These are phyloP conservation scores for Heptranchias perlo DNA, from an alignment of 2,113 vertebrate genomes.

Conservation along the genomic window DNA sequence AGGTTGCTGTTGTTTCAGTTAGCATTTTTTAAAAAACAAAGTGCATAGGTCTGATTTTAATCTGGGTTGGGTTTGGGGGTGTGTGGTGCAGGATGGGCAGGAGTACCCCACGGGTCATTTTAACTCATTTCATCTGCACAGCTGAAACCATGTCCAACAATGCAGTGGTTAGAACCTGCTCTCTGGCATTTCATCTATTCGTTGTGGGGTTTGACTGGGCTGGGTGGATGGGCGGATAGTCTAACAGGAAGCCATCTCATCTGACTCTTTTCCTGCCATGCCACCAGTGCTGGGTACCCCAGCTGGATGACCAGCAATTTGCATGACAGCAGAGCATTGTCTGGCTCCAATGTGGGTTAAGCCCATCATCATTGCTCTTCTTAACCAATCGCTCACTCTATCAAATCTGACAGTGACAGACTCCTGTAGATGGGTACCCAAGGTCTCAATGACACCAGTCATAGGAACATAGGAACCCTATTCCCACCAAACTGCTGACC, in stretches of 20 bases:
- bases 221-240: background rate
- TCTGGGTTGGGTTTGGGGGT: background rate
- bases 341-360: background rate
- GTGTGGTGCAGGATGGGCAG: background rate
- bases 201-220: background rate
- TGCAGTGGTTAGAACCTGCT: too few relatives aligned
- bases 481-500: too few relatives aligned
- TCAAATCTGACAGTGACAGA: too few relatives aligned
- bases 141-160: background rate
- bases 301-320: too few relatives aligned
- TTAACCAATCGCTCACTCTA: background rate
- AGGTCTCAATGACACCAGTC: too few relatives aligned
- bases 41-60: background rate
- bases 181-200: background rate
- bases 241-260: background rate
- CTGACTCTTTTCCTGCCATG: background rate
- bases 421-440: too few relatives aligned
- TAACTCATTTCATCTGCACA: background rate
- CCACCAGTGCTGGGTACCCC: background rate
- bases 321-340: background rate
- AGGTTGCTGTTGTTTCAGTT: background rate
- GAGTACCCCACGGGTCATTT: background rate
- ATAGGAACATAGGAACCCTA: too few relatives aligned
- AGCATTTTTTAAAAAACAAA: background rate
- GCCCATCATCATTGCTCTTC: background rate